phyloP scores from a whole-genome alignment of 2,113 vertebrate species.

The Ceyx cyanopectus region DNA sequence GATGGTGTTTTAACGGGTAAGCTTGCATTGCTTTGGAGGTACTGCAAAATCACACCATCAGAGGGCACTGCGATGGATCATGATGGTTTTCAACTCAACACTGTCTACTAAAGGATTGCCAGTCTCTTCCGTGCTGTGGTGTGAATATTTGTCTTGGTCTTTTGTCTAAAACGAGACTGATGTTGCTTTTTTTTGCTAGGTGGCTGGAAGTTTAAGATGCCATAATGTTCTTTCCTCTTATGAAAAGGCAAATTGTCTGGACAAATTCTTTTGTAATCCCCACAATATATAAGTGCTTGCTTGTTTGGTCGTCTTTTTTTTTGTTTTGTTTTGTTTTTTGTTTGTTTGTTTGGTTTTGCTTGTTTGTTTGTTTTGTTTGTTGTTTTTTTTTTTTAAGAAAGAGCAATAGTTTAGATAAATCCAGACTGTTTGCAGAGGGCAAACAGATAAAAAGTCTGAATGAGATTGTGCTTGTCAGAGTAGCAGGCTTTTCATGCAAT shows the following conservation, averaged over 20 bases:
- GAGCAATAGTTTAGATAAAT: not conserved
- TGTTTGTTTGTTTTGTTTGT: not conserved
- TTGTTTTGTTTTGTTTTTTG: too few species aligned
- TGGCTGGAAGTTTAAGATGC: not conserved
- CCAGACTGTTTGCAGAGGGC: not conserved
- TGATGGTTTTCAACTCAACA: not conserved
- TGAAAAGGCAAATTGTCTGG: not conserved
- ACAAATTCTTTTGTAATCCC: not conserved
- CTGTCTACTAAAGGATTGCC: not conserved
- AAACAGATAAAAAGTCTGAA: not conserved
- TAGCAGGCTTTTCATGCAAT: not conserved
- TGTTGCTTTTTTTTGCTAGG: not conserved
- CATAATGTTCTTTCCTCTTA: not conserved
- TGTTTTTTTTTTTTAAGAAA: not conserved
- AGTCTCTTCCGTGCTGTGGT: not conserved
- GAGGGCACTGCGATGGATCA: accelerated
- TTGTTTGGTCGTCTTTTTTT: not conserved
- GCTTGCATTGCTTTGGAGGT: not conserved
- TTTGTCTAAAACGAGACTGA: not conserved
- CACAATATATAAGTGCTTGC: not conserved
- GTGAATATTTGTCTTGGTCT: not conserved
- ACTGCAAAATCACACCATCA: not conserved
- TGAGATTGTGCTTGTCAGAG: not conserved
- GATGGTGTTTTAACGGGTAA: not conserved
- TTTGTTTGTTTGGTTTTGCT: not conserved